Evolutionary conservation across 2,113 vertebrate species (phyloP).

Genomic region (Fukomys damarensis): DNA sequence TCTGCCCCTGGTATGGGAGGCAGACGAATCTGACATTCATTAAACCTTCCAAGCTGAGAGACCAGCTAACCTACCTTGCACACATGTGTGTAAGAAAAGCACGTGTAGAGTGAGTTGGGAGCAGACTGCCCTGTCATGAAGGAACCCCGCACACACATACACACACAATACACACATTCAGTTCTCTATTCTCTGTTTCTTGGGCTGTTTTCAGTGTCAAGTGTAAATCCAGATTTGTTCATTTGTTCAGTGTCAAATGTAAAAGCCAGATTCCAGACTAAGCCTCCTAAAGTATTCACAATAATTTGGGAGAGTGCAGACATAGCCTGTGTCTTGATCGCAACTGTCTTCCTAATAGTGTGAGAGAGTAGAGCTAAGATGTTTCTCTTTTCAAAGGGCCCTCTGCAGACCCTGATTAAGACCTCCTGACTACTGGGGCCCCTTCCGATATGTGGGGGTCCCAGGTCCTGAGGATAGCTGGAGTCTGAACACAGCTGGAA

Average conservation of each 20-base stretch:
- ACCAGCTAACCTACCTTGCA: background rate
- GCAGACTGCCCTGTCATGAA: background rate
- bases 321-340: background rate
- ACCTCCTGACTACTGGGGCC: background rate
- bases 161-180: background rate
- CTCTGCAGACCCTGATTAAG: background rate
- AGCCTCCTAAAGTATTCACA: background rate
- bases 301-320: background rate
- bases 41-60: background rate
- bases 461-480: background rate
- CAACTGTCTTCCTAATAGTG: background rate
- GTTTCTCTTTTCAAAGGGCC: background rate
- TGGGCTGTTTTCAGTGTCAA: background rate
- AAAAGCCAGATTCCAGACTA: background rate
- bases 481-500: background rate
- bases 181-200: background rate
- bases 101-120: background rate
- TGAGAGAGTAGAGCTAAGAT: background rate
- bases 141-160: background rate
- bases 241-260: background rate
- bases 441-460: background rate
- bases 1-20: background rate
- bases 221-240: background rate
- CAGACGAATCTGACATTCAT: background rate
- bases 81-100: background rate